Percentiles rank a stretch among this genome's conserved stretches.
Evolutionary conservation across 2,113 vertebrate genomes (phyloP).

Genomic region (Pterophyllum scalare): DNA sequence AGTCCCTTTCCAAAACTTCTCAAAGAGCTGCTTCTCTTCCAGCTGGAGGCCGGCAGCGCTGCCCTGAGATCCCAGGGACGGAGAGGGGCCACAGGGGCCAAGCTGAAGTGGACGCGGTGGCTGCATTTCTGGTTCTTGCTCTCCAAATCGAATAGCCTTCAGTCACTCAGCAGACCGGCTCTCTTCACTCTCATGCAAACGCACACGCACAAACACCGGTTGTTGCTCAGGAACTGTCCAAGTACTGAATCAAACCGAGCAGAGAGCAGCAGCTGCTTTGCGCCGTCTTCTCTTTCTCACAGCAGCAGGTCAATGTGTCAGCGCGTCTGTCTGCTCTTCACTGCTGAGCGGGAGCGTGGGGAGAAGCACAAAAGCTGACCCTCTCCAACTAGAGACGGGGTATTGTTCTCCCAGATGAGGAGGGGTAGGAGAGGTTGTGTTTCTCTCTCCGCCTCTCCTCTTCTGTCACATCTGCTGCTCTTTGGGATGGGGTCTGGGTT

Average conservation of each 20-base stretch:
- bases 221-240: conserved; percentile 81
- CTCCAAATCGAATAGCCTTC: conserved; percentile 1
- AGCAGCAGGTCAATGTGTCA: conserved; percentile 66
- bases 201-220: conserved; percentile 10
- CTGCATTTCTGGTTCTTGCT: conserved; percentile 46
- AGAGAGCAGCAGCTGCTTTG: conserved; percentile 9
- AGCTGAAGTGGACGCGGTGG: conserved; percentile 49
- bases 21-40: conserved; percentile 96
- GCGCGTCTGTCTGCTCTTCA: conserved; percentile 54
- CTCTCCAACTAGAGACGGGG: conserved; percentile 57
- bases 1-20: conserved; percentile 98
- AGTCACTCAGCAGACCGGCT: neutral
- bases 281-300: conserved; percentile 27
- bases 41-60: conserved; percentile 83
- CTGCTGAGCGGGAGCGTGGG: conserved; percentile 41
- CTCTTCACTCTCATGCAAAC: conserved; percentile 34
- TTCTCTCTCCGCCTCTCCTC: conserved; percentile 53
- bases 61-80: conserved; percentile 26
- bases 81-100: conserved; percentile 40
- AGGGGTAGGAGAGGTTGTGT: conserved; percentile 44
- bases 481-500: conserved; percentile 32
- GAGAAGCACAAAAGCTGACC: conserved; percentile 68
- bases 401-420: conserved; percentile 74
- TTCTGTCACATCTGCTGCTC: conserved; percentile 73
- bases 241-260: conserved; percentile 73